These are phyloP conservation scores for Poeciliopsis paucimaculata DNA, from an alignment of 2,797 vertebrate species.

Conservation along the genomic window DNA sequence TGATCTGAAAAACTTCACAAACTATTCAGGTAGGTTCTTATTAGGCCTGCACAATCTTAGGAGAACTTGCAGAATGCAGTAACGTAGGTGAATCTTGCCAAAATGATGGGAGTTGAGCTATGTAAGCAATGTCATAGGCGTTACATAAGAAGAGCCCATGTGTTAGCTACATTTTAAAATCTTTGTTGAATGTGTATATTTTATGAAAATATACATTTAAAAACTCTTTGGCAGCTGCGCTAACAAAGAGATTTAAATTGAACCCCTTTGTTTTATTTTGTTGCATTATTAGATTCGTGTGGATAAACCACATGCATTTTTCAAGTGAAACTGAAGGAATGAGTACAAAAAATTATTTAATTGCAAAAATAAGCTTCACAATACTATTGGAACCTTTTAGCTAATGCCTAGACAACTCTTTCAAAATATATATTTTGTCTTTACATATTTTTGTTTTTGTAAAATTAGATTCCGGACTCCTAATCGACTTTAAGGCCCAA, in stretches of 20 bases:
- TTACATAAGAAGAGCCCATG: background rate
- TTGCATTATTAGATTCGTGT: no score
- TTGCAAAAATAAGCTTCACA: background rate
- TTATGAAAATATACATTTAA: background rate
- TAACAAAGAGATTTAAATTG: background rate
- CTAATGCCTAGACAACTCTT: background rate
- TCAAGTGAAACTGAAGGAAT: no score
- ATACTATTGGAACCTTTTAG: background rate
- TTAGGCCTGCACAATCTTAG: background rate
- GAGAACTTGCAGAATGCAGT: background rate
- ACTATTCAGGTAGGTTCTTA: slow-evolving; percentile 89
- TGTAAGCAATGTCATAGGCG: background rate
- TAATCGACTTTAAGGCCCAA: background rate
- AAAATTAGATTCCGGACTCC: background rate
- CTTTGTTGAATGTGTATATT: background rate
- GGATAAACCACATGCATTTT: no score
- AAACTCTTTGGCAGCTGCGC: background rate
- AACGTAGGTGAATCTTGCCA: background rate
- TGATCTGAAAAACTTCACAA: slow-evolving; percentile 96
- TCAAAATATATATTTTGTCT: background rate
- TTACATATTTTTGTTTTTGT: background rate
- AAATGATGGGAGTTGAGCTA: background rate
- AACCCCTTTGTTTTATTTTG: no score
- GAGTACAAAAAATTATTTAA: no score
- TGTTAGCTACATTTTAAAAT: background rate